Base-by-base conservation (phyloP, 2,888 invertebrate species). In the Leucozona laternaria region DNA sequence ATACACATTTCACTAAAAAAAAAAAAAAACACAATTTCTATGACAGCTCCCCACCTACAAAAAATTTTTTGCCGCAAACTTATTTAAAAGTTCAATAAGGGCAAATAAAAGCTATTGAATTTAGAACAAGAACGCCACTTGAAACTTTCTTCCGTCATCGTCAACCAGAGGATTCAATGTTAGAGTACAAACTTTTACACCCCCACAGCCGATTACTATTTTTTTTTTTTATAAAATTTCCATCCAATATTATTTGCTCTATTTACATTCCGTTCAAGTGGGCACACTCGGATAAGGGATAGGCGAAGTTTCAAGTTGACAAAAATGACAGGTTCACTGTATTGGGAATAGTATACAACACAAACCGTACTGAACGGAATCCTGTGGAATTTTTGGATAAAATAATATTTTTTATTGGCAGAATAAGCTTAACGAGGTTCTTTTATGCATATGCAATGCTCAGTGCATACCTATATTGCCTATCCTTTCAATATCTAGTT, bases 61-160 rank as follows among this genome's bases (percentile, higher is more conserved):
- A 15, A 11, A 62, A 25, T 43, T 4, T 10, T 28, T 45, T 76
- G 53, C 31, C 20, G 17, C 34, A 76, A 79, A 84, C 64, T 76
- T 79, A 55, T 79, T 79, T 50, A 40, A 79, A 83, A 83, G 68
- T 84, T 76, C 79, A 64, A 79, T 71, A 68, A 37, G 70, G 57
- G 55, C 70, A 70, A 77, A 82, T 71, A 77, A 34, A 82, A 76
- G 64, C 77, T 57, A 77, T 82, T 77, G 50, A 77, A 77, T 77
- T 77, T 73, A 48, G 68, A 43, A 53, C 25, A 64, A 78, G 72
- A 79, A 79, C 75, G 37, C 55, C 79, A 83, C 83, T 83, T 79
- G 83, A 83, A 83, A 83, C 83, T 83, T 83, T 83, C 22, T 55
- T 40, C 68, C 48, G 4, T 22, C n/a, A 50, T 60, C 20, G 4